Base-by-base conservation (phyloP, 1,140 invertebrate species). In the Gonatopus flavifemur region DNA sequence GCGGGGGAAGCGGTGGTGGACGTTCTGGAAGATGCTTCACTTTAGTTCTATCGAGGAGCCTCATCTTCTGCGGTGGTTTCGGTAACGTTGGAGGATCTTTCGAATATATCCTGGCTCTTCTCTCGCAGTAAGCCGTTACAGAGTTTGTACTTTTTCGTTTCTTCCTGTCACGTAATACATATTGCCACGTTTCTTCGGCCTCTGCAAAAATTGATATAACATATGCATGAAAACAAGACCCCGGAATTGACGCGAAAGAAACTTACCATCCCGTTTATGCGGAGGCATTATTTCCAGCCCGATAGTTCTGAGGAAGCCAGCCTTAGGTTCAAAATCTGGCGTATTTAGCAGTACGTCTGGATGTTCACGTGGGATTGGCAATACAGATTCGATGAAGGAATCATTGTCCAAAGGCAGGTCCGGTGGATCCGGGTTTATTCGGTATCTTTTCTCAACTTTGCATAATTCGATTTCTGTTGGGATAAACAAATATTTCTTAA, bases 171-270 rank as follows among this genome's bases (percentile, higher is more conserved):
- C 70, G 65, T 3, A 81, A 36, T 32, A 80, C 57, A 41, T 71
- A 70, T 41, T 77, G 76, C 79, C 79, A 81, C 13, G 68, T 73
- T 6, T 63, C 31, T 66, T 81, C 79, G 18, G 69, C 68, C 59
- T 80, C 79, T 80, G 62, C 31, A 58, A 67, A 49, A 41, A 41
- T 16, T 21, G 18, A 35, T 22, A 15, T 16, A 45, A 35, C 16
- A 52, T 47, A 54, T 52, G n/a, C n/a, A n/a, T 19, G 7, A 9
- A 36, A 37, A 47, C 41, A 35, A 44, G 37, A 52, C 18, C 18
- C 37, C 21, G 15, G 43, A 45, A 35, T 49, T 36, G 18, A 36
- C 35, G 12, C 22, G 3, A n/a, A 32, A 1, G n/a, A 36, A 41
- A 61, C 43, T 66, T 72, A 72, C 74, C 71, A 40, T 74, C 75